phyloP scores from a whole-genome alignment of 2,888 invertebrate species.

The Xanthorhoe spadicearia region DNA sequence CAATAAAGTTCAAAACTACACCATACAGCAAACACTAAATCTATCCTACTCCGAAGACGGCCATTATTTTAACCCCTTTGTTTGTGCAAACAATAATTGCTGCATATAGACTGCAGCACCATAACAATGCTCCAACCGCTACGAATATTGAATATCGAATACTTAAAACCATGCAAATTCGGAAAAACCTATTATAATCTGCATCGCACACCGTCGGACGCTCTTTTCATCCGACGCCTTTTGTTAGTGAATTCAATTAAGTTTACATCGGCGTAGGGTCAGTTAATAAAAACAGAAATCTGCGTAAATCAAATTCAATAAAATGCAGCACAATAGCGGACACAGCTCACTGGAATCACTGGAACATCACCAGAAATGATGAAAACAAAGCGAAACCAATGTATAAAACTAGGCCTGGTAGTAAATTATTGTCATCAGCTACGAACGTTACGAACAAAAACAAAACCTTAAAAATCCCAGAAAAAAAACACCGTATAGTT shows the following conservation, averaged over 20 bases:
- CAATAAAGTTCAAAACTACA: no score
- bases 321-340: constrained; percentile 74
- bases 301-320: constrained; percentile 83
- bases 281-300: constrained; percentile 84
- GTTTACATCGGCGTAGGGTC: constrained; percentile 83
- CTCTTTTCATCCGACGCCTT: constrained; percentile 83
- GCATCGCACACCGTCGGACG: constrained; percentile 81
- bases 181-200: constrained; percentile 82
- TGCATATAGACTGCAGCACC: constrained; percentile 50
- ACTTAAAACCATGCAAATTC: constrained; percentile 81
- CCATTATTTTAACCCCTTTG: constrained; percentile 16
- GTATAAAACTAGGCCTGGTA: neutral
- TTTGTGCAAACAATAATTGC: constrained; percentile 22
- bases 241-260: constrained; percentile 84
- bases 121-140: constrained; percentile 71
- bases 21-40: no score
- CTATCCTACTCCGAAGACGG: neutral
- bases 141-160: constrained; percentile 77
- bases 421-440: neutral
- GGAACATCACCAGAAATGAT: constrained; percentile 61
- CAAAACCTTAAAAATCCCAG: no score
- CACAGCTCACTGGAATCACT: constrained; percentile 18
- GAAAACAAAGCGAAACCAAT: constrained; percentile 28
- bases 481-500: no score
- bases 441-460: neutral